Conservation (phyloP, 2,888 invertebrate genomes). For the Elysia crispata region DNA sequence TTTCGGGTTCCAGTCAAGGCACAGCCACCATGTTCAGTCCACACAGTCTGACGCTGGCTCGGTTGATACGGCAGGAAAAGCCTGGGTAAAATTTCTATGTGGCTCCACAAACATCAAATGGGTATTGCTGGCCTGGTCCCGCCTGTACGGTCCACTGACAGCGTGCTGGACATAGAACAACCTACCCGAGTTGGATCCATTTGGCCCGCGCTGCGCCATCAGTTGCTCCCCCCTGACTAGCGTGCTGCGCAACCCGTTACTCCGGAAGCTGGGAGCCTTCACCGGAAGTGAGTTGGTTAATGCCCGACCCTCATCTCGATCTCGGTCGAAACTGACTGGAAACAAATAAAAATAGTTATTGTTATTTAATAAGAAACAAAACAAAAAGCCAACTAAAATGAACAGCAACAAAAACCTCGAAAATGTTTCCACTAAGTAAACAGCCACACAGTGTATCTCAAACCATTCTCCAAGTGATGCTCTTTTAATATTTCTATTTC, state of each 20-base stretch:
- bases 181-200: slow-evolving; percentile 41
- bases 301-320: slow-evolving; percentile 36
- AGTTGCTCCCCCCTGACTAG: slow-evolving; percentile 61
- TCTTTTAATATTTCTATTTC: too few species aligned
- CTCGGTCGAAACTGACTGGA: slow-evolving; percentile 30
- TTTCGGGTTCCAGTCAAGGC: too few species aligned
- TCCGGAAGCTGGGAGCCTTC: slow-evolving; percentile 62
- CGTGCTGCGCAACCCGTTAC: slow-evolving; percentile 62
- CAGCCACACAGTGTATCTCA: too few species aligned
- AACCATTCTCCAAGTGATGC: too few species aligned
- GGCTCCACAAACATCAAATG: too few species aligned
- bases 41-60: too few species aligned
- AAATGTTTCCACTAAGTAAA: neutral
- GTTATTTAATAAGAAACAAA: slow-evolving; percentile 5
- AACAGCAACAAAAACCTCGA: neutral
- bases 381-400: neutral
- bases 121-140: too few species aligned
- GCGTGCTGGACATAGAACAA: too few species aligned
- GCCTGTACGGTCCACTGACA: too few species aligned
- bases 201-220: slow-evolving; percentile 34
- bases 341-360: neutral
- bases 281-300: slow-evolving; percentile 54
- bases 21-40: too few species aligned
- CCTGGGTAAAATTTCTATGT: too few species aligned
- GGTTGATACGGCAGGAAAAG: too few species aligned